phyloP scores from a whole-genome alignment of 92 coral and sea anemone species.

The Siderastrea radians region DNA sequence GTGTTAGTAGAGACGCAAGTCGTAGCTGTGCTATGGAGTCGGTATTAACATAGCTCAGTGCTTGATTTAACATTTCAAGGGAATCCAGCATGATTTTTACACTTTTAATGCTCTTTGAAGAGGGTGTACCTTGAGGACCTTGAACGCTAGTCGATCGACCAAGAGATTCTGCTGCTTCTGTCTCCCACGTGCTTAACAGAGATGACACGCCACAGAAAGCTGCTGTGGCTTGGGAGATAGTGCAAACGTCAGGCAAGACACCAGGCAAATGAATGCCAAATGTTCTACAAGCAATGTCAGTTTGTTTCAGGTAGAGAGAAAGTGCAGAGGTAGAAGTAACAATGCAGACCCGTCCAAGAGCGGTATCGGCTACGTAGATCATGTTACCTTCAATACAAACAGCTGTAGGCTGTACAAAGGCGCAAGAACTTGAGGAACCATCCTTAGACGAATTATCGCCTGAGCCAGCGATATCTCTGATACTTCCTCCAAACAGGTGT shows the following conservation, averaged over 20 bases:
- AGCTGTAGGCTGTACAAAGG: constrained; percentile 63
- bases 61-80: constrained; percentile 23
- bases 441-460: constrained; percentile 42
- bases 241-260: constrained; percentile 22
- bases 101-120: constrained; percentile 49
- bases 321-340: constrained; percentile 41
- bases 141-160: constrained; percentile 47
- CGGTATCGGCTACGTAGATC: constrained; percentile 60
- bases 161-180: constrained; percentile 27
- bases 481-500: not conserved
- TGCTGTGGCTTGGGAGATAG: constrained; percentile 35
- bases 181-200: constrained; percentile 40
- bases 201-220: constrained; percentile 44
- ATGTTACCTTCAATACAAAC: constrained; percentile 62
- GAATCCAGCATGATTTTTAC: constrained; percentile 37
- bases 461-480: constrained; percentile 49
- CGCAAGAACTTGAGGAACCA: constrained; percentile 37
- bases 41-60: constrained; percentile 34
- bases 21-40: constrained; percentile 26
- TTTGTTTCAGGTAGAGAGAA: constrained; percentile 43
- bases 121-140: constrained; percentile 61
- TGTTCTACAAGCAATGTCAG: constrained; percentile 45
- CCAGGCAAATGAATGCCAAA: constrained; percentile 57
- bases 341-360: constrained; percentile 52
- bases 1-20: constrained; percentile 53